Base-by-base conservation (phyloP, 2,797 vertebrate species). In the Trichosurus vulpecula region DNA sequence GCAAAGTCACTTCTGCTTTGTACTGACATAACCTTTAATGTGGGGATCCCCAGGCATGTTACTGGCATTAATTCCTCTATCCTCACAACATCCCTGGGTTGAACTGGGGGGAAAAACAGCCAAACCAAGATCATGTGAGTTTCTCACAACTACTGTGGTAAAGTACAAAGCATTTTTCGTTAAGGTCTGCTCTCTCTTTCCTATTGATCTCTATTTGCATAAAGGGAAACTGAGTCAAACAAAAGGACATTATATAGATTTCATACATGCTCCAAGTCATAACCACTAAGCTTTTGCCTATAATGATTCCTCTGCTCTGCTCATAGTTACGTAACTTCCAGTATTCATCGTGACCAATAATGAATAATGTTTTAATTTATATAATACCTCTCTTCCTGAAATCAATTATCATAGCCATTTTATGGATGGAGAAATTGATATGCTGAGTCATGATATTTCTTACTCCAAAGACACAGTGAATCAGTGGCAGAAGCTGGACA, bases 1-100 rank as follows among this genome's bases (percentile, higher is more conserved):
- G 95, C 91, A 94, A 95, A 96, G 91, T 95, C 89, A 98, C 98
- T 98, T 98, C 98, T 98, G 97, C 97, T 98, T 98, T 96, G 96
- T 97, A 95, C 95, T 96, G 94, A 97, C 54, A 97, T 98, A 98
- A 98, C 98, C 98, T 98, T 98, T 98, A 96, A 95, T 97, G 94
- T 96, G 98, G 98, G 97, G 97, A 98, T 98, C 97, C 98, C 98
- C 98, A 95, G 91, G 92, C 97, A 57, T 95, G 58, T 97, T 97
- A 97, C 97, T 95, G 95, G 97, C 96, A 97, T 97, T 94, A 97
- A 97, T 91, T 97, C 94, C 95, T 97, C 96, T 93, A 56, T 90
- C 95, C 95, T 87, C 93, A 94, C 95, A 97, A 96, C 90, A 93
- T 97, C 96, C 52, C 91, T 93, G 58, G n/a, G 57, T 54, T 97